Percentiles rank a stretch among this genome's conserved stretches.
These are phyloP conservation scores for Chirona hameri DNA, from an alignment of 2,888 invertebrate genomes.

Conservation along the genomic window DNA sequence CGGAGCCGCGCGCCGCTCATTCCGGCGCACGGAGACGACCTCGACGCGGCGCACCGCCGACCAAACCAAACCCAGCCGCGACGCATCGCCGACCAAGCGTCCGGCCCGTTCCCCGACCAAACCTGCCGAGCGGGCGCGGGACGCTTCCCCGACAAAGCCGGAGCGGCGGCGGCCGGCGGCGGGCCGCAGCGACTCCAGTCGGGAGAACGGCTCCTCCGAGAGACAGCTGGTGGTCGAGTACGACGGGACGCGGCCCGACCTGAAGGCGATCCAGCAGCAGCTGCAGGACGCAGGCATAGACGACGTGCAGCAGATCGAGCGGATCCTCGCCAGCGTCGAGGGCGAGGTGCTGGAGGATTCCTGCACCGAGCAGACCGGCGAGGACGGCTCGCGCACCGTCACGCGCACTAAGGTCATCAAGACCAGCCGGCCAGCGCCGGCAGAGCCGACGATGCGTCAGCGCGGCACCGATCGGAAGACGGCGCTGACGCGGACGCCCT, in stretches of 20 bases:
- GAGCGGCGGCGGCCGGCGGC: background rate
- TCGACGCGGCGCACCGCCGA: background rate
- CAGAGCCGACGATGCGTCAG: background rate
- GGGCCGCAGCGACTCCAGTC: background rate
- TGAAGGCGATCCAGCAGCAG: background rate
- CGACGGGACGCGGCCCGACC: background rate
- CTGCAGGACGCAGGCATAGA: background rate
- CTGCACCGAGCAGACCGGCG: background rate
- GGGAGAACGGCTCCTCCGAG: no score
- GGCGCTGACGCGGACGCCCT: background rate
- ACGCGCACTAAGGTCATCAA: background rate
- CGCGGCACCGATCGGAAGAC: background rate
- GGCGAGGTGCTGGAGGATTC: background rate
- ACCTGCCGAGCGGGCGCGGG: background rate
- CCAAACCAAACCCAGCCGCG: no score
- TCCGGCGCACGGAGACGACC: background rate
- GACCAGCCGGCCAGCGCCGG: background rate
- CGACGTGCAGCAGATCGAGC: background rate
- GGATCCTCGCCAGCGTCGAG: background rate
- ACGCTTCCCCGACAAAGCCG: background rate
- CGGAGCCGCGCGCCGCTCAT: background rate
- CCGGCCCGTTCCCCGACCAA: background rate
- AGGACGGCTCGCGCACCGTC: background rate
- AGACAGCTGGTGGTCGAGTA: slow-evolving; percentile 5
- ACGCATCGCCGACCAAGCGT: background rate